Evolutionary conservation across 2,113 vertebrate genomes (phyloP).

Genomic region (Onychorhynchus coronatus): DNA sequence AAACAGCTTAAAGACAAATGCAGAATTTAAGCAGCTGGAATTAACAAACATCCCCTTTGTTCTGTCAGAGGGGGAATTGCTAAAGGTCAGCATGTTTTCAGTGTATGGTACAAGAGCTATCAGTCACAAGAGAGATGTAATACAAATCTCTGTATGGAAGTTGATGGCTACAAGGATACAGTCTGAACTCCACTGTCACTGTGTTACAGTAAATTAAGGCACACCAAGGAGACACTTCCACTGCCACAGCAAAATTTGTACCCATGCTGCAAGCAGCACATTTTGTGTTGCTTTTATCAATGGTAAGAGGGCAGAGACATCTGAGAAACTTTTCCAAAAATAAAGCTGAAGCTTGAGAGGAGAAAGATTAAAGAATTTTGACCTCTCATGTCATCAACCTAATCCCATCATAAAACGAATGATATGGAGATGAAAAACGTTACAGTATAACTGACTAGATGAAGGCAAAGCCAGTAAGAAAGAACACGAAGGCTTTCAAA

Average conservation of each 20-base stretch:
- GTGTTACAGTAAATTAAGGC: neutral
- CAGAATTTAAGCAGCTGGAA: neutral
- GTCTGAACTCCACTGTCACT: neutral
- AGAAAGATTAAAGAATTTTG: neutral
- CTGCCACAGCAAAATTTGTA: neutral
- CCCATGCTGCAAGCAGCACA: neutral
- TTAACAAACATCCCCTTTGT: conserved; percentile 1
- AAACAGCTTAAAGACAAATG: neutral
- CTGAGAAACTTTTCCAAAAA: neutral
- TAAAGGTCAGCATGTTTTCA: neutral
- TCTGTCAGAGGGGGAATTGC: neutral
- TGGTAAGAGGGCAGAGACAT: neutral
- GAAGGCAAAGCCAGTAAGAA: neutral
- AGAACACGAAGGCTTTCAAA: neutral
- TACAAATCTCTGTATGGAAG: neutral
- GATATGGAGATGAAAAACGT: neutral
- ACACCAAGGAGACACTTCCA: neutral
- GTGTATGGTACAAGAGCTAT: neutral
- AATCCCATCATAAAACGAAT: neutral
- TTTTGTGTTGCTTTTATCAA: neutral
- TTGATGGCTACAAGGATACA: neutral
- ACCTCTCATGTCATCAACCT: neutral
- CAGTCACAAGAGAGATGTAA: neutral
- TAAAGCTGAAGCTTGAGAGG: neutral
- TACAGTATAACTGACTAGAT: neutral